phyloP scores from a whole-genome alignment of 2,797 vertebrate species.

The Characodon lateralis region DNA sequence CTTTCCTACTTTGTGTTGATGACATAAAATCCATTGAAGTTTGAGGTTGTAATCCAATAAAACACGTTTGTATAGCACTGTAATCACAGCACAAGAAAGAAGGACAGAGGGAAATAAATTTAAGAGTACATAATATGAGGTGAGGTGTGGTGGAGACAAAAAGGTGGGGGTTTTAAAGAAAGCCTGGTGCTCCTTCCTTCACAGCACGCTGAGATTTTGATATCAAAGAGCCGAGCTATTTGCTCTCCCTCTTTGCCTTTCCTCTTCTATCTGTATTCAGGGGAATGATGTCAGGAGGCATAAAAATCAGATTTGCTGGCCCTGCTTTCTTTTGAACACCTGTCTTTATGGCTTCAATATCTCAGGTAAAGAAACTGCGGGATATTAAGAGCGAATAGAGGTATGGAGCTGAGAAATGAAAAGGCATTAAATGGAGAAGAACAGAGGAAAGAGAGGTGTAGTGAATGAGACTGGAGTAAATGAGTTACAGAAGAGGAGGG shows the following conservation, averaged over 20 bases:
- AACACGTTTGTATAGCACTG: neutral
- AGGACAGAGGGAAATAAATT: slow-evolving; percentile 11
- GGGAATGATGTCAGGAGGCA: slow-evolving; percentile 55
- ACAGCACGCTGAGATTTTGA: slow-evolving; percentile 37
- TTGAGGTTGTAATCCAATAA: neutral
- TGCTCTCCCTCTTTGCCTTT: slow-evolving; percentile 29
- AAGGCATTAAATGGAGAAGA: slow-evolving; percentile 63
- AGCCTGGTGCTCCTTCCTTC: slow-evolving; percentile 22
- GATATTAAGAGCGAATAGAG: slow-evolving; percentile 62
- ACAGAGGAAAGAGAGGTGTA: slow-evolving; percentile 54
- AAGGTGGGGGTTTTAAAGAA: slow-evolving; percentile 33
- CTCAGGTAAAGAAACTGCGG: slow-evolving; percentile 62
- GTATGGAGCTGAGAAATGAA: slow-evolving; percentile 50
- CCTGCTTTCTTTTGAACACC: slow-evolving; percentile 71
- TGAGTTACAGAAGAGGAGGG: slow-evolving; percentile 54
- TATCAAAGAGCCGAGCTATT: slow-evolving; percentile 36
- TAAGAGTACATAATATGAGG: slow-evolving; percentile 8
- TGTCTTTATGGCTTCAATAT: slow-evolving; percentile 73
- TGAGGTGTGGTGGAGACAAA: slow-evolving; percentile 32
- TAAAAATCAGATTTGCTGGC: slow-evolving; percentile 66
- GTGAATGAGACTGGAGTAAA: slow-evolving; percentile 65
- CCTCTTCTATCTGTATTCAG: slow-evolving; percentile 39
- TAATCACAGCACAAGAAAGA: neutral
- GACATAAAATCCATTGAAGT: neutral
- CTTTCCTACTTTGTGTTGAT: too few species aligned